Conservation (phyloP, 2,888 invertebrate species). For the Idaea biselata region DNA sequence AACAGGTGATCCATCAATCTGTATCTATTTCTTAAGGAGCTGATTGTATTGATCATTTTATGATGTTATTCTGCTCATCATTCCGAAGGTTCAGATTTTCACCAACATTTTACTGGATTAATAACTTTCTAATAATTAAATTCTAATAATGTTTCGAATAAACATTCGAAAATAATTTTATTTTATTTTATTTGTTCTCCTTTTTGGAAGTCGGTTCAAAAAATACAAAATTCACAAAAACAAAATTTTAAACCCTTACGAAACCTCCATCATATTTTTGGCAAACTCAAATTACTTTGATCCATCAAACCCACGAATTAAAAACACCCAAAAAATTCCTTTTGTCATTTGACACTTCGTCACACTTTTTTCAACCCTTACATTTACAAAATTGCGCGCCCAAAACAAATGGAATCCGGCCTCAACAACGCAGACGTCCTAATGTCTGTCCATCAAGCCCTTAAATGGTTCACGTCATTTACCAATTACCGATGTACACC, state of each 20-base stretch:
- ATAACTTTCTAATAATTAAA: too few species aligned
- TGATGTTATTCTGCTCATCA: background rate
- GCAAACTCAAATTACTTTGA: conserved; percentile 15
- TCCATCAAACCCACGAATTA: conserved; percentile 27
- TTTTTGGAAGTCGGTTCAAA: too few species aligned
- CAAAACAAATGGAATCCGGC: conserved; percentile 67
- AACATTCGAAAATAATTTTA: too few species aligned
- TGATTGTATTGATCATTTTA: too few species aligned
- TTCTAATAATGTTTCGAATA: too few species aligned
- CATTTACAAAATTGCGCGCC: conserved; percentile 73
- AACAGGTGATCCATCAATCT: background rate
- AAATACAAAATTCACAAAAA: background rate
- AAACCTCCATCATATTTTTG: conserved; percentile 14
- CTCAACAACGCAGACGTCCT: conserved; percentile 72
- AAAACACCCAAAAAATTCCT: conserved; percentile 29
- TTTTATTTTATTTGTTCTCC: too few species aligned
- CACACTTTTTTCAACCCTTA: conserved; percentile 62
- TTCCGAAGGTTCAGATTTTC: too few species aligned
- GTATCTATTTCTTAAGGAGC: background rate
- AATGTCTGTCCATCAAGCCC: conserved; percentile 76
- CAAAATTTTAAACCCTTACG: background rate
- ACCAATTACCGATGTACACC: conserved; percentile 50
- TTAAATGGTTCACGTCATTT: conserved; percentile 77
- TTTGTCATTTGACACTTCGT: conserved; percentile 58
- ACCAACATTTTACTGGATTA: too few species aligned